Conservation (phyloP, 1,140 invertebrate species). For the Phortica variegata region DNA sequence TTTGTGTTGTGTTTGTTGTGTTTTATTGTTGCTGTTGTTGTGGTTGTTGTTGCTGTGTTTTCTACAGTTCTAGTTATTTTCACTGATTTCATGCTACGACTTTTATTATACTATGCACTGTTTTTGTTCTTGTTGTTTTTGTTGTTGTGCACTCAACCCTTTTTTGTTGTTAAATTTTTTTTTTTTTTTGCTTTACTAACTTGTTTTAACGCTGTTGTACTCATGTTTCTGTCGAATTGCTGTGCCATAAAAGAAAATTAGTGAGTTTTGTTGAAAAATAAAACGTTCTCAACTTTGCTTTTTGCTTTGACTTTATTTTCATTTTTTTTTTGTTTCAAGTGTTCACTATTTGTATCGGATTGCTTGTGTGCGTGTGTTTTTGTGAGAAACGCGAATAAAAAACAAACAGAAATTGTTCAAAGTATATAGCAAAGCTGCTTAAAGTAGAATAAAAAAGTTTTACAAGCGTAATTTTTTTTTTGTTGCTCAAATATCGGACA, state of each 20-base stretch:
- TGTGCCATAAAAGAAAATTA: constrained; percentile 50
- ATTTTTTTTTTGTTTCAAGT: not conserved
- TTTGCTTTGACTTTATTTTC: constrained; percentile 9
- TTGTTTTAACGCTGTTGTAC: not conserved
- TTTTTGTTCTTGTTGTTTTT: constrained; percentile 7
- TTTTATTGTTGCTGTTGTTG: constrained; percentile 27
- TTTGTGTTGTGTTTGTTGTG: constrained; percentile 53
- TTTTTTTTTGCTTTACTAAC: too few relatives aligned
- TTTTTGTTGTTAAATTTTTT: too few relatives aligned
- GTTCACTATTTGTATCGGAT: too few relatives aligned
- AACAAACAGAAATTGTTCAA: too few relatives aligned
- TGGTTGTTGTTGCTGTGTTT: constrained; percentile 22
- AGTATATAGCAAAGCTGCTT: too few relatives aligned
- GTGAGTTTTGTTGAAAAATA: constrained; percentile 47
- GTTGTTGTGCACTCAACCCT: constrained; percentile 13
- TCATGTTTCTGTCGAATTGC: constrained; percentile 40
- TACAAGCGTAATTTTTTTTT: too few relatives aligned
- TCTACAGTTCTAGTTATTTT: constrained; percentile 8
- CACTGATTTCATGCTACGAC: constrained; percentile 47
- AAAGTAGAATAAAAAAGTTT: too few relatives aligned
- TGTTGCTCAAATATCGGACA: too few relatives aligned
- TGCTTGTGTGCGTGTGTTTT: too few relatives aligned
- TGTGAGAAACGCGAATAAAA: too few relatives aligned
- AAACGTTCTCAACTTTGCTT: constrained; percentile 32
- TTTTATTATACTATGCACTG: constrained; percentile 21